A percentile compares a stretch with the other conserved stretches of the same genome.
phyloP scores from a whole-genome alignment of 2,113 vertebrate genomes.

The Ursus arctos region DNA sequence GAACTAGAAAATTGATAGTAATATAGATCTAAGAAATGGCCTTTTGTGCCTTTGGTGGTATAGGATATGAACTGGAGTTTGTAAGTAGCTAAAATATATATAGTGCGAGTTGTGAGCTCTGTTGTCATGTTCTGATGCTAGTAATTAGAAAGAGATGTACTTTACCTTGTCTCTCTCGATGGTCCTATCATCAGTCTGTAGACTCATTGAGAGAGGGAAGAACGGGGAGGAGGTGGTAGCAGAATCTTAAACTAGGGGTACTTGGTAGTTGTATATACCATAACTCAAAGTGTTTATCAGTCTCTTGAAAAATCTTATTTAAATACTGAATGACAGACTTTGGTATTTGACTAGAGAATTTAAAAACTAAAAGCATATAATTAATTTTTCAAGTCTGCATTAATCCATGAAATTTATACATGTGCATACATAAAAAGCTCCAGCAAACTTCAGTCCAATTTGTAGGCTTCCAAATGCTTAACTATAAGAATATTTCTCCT shows the following conservation, averaged over 20 bases:
- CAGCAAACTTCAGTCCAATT: neutral
- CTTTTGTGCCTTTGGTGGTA: neutral
- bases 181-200: neutral
- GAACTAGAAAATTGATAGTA: neutral
- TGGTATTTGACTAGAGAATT: slow-evolving; percentile 33
- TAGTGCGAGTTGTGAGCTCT: neutral
- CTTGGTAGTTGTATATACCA: neutral
- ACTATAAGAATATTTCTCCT: neutral
- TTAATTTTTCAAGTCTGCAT: slow-evolving; percentile 24
- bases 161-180: neutral
- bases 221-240: neutral
- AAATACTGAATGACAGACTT: neutral
- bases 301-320: neutral
- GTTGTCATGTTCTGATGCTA: neutral
- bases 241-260: neutral
- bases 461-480: slow-evolving; percentile 36
- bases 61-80: neutral
- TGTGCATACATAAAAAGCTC: neutral
- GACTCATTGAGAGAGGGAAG: neutral
- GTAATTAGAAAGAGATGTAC: neutral
- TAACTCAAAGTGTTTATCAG: neutral
- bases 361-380: neutral
- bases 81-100: neutral
- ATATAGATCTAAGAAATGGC: neutral
- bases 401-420: slow-evolving; percentile 6